Base-by-base conservation (phyloP, 2,888 invertebrate genomes). In the Eilema depressum region DNA sequence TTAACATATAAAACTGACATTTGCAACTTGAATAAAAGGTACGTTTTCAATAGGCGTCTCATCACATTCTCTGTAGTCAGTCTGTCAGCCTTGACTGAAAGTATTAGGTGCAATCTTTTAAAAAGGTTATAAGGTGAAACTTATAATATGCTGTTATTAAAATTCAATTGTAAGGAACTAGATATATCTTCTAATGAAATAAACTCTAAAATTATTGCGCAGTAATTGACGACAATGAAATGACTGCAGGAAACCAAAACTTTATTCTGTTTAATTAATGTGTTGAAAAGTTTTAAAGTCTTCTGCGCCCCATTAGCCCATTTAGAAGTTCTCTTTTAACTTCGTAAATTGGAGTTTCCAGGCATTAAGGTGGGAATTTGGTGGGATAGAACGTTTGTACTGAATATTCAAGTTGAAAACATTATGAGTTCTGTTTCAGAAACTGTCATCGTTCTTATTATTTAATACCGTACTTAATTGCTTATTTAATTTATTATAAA, bases 261-360 rank as follows among this genome's bases (percentile, higher is more conserved):
- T 81, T 81, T 68, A 73, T 75, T 79, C 66, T 80, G 77, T 81
- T 78, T 85, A 84, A 85, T 83, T 83, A 85, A 82, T 84, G 85
- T 78, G 77, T 79, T 78, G 81, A 81, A 83, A 82, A 79, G 77
- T 83, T 81, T 73, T 76, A 79, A 81, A 84, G 78, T 77, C 79
- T 84, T 82, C 71, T 76, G 77, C 76, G 80, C 70, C 78, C 84
- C 79, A 80, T 84, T 84, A 83, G 78, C 75, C 76, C 75, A 75
- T 83, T 84, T 80, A 71, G 76, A 78, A 84, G 79, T 81, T 81
- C 73, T 79, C 74, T 80, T 75, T 75, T 68, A 81, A 84, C 76
- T 85, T 82, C 53, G 69, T 71, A 75, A 84, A 80, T 83, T 82
- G 75, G 70, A 75, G 79, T 77, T 80, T 12, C 73, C 56, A 67